Evolutionary conservation across 2,797 vertebrate species (phyloP).

Genomic region (Rhinoraja longicauda): DNA sequence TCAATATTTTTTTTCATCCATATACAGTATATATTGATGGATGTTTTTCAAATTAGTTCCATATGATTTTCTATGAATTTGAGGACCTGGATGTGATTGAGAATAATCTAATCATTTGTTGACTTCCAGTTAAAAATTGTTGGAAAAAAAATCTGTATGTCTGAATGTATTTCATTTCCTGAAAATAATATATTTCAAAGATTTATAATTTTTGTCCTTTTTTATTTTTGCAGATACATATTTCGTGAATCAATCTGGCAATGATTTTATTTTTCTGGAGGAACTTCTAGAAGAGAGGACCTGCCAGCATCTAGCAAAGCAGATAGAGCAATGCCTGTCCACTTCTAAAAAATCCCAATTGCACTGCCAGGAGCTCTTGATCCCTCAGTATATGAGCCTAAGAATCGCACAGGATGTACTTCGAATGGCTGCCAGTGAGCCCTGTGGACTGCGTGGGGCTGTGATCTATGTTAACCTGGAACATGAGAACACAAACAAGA

Average conservation of each 20-base stretch:
- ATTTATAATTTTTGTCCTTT: background rate
- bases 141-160: background rate
- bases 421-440: slow-evolving; percentile 68
- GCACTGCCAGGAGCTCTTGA: slow-evolving; percentile 73
- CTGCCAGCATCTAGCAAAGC: slow-evolving; percentile 66
- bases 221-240: slow-evolving; percentile 4
- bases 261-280: slow-evolving; percentile 41
- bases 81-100: background rate
- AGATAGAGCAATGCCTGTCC: slow-evolving; percentile 74
- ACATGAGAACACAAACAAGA: slow-evolving; percentile 66
- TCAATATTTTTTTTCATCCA: too few relatives aligned
- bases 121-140: background rate
- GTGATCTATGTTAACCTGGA: slow-evolving; percentile 72
- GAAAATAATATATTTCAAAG: background rate
- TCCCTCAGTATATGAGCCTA: slow-evolving; percentile 70
- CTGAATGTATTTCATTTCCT: background rate
- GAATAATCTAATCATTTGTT: background rate
- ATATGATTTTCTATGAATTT: background rate
- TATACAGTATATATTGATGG: background rate
- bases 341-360: slow-evolving; percentile 72
- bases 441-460: slow-evolving; percentile 76
- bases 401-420: slow-evolving; percentile 70
- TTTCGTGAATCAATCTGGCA: slow-evolving; percentile 23
- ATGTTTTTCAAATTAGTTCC: background rate
- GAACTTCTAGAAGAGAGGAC: slow-evolving; percentile 63